phyloP scores from a whole-genome alignment of 2,888 invertebrate species.

The Tridacna gigas region DNA sequence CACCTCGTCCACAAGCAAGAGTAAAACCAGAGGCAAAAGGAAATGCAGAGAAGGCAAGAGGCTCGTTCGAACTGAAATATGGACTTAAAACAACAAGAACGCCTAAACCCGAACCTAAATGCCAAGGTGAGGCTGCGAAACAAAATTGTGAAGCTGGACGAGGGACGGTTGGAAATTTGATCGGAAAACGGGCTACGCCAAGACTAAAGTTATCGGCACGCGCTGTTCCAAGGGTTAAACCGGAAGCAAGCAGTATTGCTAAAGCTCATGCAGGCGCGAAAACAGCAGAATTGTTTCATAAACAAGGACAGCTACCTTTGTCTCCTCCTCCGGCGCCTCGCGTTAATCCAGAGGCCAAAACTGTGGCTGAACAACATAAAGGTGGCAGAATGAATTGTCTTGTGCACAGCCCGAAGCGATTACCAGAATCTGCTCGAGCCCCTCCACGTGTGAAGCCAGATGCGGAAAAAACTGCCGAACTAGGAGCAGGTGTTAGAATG shows the following conservation, averaged over 20 bases:
- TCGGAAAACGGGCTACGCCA: constrained; percentile 71
- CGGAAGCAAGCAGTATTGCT: constrained; percentile 75
- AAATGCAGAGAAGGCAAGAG: constrained; percentile 71
- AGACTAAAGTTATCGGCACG: constrained; percentile 55
- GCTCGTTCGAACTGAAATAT: constrained; percentile 71
- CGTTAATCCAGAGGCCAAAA: constrained; percentile 71
- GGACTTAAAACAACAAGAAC: constrained; percentile 60
- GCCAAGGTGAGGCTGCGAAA: constrained; percentile 69
- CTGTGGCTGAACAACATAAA: constrained; percentile 62
- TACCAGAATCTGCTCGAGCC: constrained; percentile 69
- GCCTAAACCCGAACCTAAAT: constrained; percentile 72
- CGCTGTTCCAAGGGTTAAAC: constrained; percentile 72
- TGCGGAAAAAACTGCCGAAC: constrained; percentile 69
- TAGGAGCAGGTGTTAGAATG: constrained; percentile 72
- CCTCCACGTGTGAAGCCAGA: constrained; percentile 75
- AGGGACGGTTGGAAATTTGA: constrained; percentile 72
- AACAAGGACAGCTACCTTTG: constrained; percentile 64
- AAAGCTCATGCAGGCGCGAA: constrained; percentile 67
- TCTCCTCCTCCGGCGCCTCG: constrained; percentile 67
- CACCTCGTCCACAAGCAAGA: constrained; percentile 70
- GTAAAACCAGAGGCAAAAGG: constrained; percentile 79
- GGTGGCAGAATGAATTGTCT: constrained; percentile 74
- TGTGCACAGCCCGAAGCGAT: constrained; percentile 69
- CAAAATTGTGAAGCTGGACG: constrained; percentile 71
- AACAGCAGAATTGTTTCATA: constrained; percentile 65